Conservation (phyloP, 2,113 vertebrate genomes). For the Semicossyphus pulcher region DNA sequence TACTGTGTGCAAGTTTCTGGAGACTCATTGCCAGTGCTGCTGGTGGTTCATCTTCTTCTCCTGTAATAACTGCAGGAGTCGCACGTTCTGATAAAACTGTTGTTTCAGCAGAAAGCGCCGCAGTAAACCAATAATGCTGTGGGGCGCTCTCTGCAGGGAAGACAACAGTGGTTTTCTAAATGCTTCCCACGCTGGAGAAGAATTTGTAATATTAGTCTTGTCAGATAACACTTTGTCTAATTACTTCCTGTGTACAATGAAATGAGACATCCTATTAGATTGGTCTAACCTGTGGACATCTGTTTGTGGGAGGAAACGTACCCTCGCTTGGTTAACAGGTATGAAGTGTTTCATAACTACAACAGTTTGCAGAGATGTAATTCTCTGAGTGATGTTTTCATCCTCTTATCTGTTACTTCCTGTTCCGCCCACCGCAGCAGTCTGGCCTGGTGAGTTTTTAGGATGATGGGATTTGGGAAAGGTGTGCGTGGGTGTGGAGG, state of each 20-base stretch:
- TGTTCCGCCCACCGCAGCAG: constrained; percentile 24
- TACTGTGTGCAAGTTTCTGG: not conserved
- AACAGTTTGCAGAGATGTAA: not conserved
- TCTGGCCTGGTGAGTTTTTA: constrained; percentile 43
- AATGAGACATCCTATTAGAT: not conserved
- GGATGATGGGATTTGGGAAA: constrained; percentile 59
- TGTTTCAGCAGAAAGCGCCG: constrained; percentile 33
- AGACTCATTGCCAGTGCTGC: not conserved
- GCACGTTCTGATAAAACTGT: constrained; percentile 40
- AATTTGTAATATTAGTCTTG: not conserved
- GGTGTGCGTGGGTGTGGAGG: constrained; percentile 48
- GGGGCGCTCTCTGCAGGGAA: constrained; percentile 28
- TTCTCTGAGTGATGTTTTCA: constrained; percentile 39
- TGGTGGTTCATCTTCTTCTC: constrained; percentile 24
- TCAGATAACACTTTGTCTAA: constrained; percentile 11
- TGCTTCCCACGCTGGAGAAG: not conserved
- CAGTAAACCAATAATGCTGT: constrained; percentile 42
- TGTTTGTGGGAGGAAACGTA: not conserved
- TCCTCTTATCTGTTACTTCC: constrained; percentile 51
- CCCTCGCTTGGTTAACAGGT: not conserved
- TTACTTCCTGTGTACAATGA: not conserved
- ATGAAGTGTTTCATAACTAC: not conserved
- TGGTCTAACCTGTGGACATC: not conserved
- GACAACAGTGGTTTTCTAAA: not conserved
- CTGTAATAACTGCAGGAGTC: constrained; percentile 39